Evolutionary conservation across 2,113 vertebrate genomes (phyloP).

Genomic region (Varanus salvator): DNA sequence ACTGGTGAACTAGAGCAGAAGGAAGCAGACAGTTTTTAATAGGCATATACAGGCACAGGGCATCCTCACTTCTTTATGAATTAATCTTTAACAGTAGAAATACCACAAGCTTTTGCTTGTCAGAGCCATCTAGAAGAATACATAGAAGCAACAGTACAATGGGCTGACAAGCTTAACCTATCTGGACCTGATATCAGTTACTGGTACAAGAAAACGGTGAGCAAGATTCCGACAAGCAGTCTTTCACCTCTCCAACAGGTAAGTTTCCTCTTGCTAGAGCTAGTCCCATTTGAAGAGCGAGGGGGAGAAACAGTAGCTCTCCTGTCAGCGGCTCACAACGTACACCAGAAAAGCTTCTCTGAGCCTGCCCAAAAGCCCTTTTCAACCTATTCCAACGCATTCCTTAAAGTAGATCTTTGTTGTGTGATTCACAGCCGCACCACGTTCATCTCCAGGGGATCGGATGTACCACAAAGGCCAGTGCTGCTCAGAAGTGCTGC

Average conservation of each 20-base stretch:
- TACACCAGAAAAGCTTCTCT: background rate
- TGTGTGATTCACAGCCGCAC: background rate
- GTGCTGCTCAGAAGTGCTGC: background rate
- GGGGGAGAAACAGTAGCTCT: background rate
- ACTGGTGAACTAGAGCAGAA: conserved; percentile 5
- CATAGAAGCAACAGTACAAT: background rate
- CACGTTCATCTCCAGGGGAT: background rate
- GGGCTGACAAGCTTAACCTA: background rate
- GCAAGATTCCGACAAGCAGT: background rate
- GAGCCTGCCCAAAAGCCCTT: background rate
- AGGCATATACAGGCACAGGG: background rate
- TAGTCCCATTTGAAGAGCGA: background rate
- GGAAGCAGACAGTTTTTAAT: conserved; percentile 18
- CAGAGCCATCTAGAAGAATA: background rate
- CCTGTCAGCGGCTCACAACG: background rate
- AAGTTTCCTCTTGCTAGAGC: background rate
- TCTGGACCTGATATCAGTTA: background rate
- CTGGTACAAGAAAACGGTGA: background rate
- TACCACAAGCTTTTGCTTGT: background rate
- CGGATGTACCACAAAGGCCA: background rate
- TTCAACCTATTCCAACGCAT: background rate
- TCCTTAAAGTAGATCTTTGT: background rate
- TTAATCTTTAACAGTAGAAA: background rate
- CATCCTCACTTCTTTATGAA: background rate
- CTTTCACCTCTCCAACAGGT: background rate